Evolutionary conservation across 2,797 vertebrate species (phyloP).

Genomic region (Enteromius anoplus): DNA sequence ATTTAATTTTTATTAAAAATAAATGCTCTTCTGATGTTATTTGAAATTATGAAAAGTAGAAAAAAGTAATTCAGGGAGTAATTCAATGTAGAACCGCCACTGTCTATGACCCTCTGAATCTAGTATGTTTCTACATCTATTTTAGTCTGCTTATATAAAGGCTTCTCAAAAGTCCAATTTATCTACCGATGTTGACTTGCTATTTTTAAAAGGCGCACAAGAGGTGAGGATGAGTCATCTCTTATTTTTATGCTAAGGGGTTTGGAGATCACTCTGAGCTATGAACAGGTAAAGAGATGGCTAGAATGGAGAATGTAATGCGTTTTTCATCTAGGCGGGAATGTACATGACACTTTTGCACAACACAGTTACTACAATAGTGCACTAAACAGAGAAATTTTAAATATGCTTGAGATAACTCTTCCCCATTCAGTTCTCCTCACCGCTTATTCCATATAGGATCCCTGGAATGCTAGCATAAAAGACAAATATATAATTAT

Average conservation of each 20-base stretch:
- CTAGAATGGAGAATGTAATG: background rate
- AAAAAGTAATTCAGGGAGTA: no score
- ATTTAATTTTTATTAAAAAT: no score
- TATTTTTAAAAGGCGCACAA: conserved; percentile 35
- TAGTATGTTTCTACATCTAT: background rate
- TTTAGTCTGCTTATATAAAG: conserved; percentile 27
- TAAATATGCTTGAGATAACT: background rate
- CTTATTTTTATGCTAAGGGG: conserved; percentile 30
- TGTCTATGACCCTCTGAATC: background rate
- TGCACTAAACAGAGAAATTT: background rate
- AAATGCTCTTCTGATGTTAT: no score
- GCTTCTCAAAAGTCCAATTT: conserved; percentile 26
- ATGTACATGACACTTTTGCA: background rate
- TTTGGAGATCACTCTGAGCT: conserved; percentile 19
- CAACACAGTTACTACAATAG: background rate
- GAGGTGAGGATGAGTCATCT: conserved; percentile 43
- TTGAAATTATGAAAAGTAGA: no score
- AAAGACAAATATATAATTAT: background rate
- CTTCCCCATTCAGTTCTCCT: background rate
- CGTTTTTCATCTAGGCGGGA: background rate
- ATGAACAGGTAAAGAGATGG: conserved; percentile 28
- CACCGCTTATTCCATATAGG: background rate
- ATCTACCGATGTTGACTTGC: conserved; percentile 22
- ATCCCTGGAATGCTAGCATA: background rate
- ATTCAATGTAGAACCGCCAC: no score